phyloP scores from a whole-genome alignment of 2,113 vertebrate species.

The Etia nguti region DNA sequence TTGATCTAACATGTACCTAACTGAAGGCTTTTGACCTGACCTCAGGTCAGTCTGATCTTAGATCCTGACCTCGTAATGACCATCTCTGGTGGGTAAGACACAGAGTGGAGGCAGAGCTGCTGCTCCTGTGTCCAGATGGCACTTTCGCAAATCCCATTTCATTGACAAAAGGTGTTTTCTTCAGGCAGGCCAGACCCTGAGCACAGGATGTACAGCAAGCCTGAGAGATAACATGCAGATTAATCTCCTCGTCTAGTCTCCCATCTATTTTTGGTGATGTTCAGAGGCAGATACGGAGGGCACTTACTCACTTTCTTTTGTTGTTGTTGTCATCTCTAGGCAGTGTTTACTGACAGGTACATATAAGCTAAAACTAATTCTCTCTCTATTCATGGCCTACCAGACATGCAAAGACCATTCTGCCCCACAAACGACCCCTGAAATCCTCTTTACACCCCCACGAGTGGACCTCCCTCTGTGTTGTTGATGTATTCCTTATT shows the following conservation, averaged over 20 bases:
- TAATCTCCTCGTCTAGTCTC: neutral
- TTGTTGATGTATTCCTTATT: constrained; percentile 6
- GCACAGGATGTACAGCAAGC: constrained; percentile 42
- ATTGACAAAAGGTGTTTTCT: constrained; percentile 60
- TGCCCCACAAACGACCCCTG: neutral
- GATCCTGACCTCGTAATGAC: neutral
- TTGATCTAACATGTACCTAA: neutral
- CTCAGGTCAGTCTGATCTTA: constrained; percentile 3
- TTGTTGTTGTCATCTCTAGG: neutral
- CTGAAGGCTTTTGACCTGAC: neutral
- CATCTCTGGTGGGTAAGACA: neutral
- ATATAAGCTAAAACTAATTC: neutral
- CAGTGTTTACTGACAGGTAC: neutral
- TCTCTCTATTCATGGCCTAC: neutral
- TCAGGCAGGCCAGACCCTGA: neutral
- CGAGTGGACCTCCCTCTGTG: constrained; percentile 22
- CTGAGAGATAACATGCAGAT: constrained; percentile 25
- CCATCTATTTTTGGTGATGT: constrained; percentile 7
- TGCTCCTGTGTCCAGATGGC: constrained; percentile 44
- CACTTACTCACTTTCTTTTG: neutral
- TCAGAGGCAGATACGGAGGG: neutral
- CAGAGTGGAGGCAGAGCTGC: neutral
- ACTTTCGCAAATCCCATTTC: constrained; percentile 57
- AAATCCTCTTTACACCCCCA: constrained; percentile 30
- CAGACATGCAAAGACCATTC: constrained; percentile 26